Conservation (phyloP, 2,797 vertebrate genomes). For the Phaenicophaeus curvirostris region DNA sequence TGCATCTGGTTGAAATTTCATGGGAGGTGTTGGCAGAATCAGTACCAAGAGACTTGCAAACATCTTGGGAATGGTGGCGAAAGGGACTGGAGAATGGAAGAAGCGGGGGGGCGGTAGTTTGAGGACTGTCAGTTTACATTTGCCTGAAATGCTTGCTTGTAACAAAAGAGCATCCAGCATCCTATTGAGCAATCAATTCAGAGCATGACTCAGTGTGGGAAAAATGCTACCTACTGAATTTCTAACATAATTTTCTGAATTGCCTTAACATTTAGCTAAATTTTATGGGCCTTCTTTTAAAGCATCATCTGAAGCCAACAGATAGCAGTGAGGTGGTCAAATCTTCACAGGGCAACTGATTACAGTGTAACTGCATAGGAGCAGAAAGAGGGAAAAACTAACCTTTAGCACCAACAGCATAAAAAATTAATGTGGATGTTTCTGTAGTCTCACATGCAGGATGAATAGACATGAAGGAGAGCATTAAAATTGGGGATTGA, state of each 20-base stretch:
- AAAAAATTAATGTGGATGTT: not conserved
- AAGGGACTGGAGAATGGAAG: not conserved
- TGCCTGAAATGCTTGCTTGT: not conserved
- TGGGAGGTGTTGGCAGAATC: not conserved
- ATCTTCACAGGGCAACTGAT: not conserved
- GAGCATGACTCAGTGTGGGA: not conserved
- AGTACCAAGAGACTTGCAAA: not conserved
- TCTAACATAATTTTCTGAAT: not conserved
- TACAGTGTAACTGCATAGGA: not conserved
- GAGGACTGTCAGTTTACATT: not conserved
- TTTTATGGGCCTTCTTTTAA: not conserved
- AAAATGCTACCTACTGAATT: slow-evolving; percentile 4
- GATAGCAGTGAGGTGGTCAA: not conserved
- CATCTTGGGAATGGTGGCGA: not conserved
- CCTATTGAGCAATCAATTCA: rapidly evolving
- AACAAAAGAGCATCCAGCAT: not conserved
- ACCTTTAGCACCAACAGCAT: too few species aligned
- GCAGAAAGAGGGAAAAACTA: not conserved
- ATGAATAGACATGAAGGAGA: not conserved
- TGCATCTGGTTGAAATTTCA: not conserved
- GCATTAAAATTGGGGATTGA: not conserved
- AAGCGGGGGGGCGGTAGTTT: not conserved
- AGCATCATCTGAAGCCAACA: not conserved
- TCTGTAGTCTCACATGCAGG: not conserved
- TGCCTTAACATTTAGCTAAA: not conserved